Evolutionary conservation across 1,140 invertebrate species (phyloP).

Genomic region (Camponotus vicinus): DNA sequence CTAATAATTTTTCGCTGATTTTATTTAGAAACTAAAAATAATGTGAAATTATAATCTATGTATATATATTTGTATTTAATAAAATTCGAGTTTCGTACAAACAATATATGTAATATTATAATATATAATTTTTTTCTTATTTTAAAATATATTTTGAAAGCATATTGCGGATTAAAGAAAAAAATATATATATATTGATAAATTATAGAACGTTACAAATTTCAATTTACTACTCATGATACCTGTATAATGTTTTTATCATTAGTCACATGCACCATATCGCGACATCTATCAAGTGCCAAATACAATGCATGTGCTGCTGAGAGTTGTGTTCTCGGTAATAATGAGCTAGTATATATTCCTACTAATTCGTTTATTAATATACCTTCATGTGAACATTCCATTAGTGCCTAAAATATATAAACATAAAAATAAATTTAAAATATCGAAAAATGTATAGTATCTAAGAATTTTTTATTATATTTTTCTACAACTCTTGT

Average conservation of each 20-base stretch:
- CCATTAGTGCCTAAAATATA: conserved; percentile 82
- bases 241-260: conserved; percentile 94
- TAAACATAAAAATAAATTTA: conserved; percentile 58
- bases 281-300: conserved; percentile 93
- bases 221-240: conserved; percentile 69
- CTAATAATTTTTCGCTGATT: conserved; percentile 91
- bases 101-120: not conserved
- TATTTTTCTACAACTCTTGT: conserved; percentile 1
- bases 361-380: conserved; percentile 90
- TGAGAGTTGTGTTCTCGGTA: conserved; percentile 86
- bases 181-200: not conserved
- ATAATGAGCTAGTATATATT: conserved; percentile 88
- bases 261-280: conserved; percentile 95
- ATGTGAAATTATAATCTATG: conserved; percentile 32
- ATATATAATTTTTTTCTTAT: not conserved
- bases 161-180: not conserved
- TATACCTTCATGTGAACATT: conserved; percentile 89
- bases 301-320: conserved; percentile 92
- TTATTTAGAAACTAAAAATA: conserved; percentile 92
- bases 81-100: not conserved
- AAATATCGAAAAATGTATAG: not conserved
- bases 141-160: not conserved
- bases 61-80: conserved; percentile 39
- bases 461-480: not conserved
- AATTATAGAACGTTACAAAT: conserved; percentile 1